A percentile compares a stretch with the other conserved stretches of the same genome.
phyloP scores from a whole-genome alignment of 2,113 vertebrate species.

The Noctilio leporinus region DNA sequence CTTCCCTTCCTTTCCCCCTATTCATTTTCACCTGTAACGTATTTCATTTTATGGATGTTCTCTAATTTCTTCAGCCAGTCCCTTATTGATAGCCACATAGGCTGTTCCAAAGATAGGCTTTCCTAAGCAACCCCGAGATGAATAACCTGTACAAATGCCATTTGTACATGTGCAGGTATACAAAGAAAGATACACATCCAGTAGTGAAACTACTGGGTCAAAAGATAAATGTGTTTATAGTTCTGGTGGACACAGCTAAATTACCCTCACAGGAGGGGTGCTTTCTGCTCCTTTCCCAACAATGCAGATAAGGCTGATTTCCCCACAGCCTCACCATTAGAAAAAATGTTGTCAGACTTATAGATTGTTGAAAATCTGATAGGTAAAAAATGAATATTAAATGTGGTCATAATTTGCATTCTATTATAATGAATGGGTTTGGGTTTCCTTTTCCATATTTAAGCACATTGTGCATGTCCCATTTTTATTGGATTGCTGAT shows the following conservation, averaged over 20 bases:
- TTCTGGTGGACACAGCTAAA: neutral
- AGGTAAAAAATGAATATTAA: neutral
- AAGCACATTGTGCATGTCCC: neutral
- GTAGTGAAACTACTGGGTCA: neutral
- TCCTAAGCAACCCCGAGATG: neutral
- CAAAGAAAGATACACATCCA: neutral
- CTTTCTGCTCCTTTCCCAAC: neutral
- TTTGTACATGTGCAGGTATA: neutral
- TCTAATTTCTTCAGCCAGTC: neutral
- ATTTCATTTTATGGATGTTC: neutral
- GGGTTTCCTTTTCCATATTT: neutral
- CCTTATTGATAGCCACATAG: neutral
- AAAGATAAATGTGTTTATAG: neutral
- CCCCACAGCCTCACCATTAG: neutral
- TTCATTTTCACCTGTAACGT: neutral
- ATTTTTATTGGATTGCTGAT: conserved; percentile 7
- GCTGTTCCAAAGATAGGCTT: neutral
- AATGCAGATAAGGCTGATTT: neutral
- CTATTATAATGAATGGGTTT: neutral
- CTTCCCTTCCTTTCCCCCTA: neutral
- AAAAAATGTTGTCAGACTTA: neutral
- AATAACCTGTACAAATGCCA: neutral
- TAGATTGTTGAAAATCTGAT: neutral
- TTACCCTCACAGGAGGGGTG: neutral
- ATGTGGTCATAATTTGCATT: neutral